Evolutionary conservation across 2,797 vertebrate species (phyloP).

Genomic region (Euphonia xanthogaster): DNA sequence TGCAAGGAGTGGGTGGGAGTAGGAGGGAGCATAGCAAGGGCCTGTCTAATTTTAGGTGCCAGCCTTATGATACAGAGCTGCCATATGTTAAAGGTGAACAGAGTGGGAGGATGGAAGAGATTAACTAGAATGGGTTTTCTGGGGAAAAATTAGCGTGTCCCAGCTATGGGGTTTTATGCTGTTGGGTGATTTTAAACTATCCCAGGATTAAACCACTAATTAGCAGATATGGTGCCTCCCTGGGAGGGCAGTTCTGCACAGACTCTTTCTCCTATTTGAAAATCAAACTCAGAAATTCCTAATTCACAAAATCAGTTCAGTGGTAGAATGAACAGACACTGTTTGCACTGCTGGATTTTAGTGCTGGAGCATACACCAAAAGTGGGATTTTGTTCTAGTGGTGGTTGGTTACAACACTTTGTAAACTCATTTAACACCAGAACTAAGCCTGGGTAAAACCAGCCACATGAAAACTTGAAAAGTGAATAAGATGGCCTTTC

Average conservation of each 20-base stretch:
- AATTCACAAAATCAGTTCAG: background rate
- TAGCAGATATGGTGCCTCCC: background rate
- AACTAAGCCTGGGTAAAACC: background rate
- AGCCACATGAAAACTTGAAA: background rate
- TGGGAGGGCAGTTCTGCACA: background rate
- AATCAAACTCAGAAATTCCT: background rate
- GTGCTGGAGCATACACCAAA: background rate
- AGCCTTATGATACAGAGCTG: slow-evolving; percentile 59
- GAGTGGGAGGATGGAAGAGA: slow-evolving; percentile 51
- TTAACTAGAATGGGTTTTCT: slow-evolving; percentile 2
- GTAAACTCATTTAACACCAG: background rate
- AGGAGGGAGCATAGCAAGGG: slow-evolving; percentile 65
- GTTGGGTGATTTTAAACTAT: background rate
- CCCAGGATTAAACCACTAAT: background rate
- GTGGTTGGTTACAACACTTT: background rate
- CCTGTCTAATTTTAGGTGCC: slow-evolving; percentile 59
- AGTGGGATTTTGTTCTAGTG: background rate
- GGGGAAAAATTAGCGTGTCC: background rate
- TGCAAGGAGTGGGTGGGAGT: slow-evolving; percentile 56
- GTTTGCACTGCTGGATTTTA: background rate
- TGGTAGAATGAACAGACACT: background rate
- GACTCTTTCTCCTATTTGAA: background rate
- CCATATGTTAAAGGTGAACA: slow-evolving; percentile 62
- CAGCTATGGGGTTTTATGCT: background rate
- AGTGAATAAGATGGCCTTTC: background rate